phyloP scores from a whole-genome alignment of 2,113 vertebrate species.

The Poeciliopsis occidentalis region DNA sequence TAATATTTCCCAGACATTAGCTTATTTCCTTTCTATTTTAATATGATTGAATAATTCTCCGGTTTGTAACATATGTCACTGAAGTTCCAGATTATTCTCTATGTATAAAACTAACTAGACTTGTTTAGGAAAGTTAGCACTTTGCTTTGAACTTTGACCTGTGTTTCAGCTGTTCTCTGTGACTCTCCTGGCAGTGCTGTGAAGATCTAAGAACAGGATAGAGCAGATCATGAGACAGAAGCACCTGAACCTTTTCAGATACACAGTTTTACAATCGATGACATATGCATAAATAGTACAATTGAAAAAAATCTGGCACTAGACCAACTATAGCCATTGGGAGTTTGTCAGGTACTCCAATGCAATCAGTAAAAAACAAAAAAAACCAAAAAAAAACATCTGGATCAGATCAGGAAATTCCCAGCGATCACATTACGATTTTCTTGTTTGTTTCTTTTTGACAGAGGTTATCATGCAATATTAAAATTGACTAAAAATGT shows the following conservation, averaged over 20 bases:
- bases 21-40: neutral
- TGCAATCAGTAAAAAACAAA: too few species aligned
- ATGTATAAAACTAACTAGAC: too few species aligned
- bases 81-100: neutral
- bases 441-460: neutral
- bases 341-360: neutral
- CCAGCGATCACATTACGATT: neutral
- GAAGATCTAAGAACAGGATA: too few species aligned
- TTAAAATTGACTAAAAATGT: neutral
- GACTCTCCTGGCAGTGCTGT: too few species aligned
- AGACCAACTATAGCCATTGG: neutral
- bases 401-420: neutral
- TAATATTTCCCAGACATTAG: neutral
- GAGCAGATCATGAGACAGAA: too few species aligned
- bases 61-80: neutral
- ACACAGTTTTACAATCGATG: too few species aligned
- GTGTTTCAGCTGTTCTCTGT: neutral
- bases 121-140: too few species aligned
- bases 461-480: neutral
- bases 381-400: neutral
- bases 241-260: too few species aligned
- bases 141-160: neutral
- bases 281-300: too few species aligned
- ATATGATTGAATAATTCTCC: neutral
- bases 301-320: too few species aligned